Base-by-base conservation (phyloP, 1,140 invertebrate genomes). In the Thalassaphorura encarpata region DNA sequence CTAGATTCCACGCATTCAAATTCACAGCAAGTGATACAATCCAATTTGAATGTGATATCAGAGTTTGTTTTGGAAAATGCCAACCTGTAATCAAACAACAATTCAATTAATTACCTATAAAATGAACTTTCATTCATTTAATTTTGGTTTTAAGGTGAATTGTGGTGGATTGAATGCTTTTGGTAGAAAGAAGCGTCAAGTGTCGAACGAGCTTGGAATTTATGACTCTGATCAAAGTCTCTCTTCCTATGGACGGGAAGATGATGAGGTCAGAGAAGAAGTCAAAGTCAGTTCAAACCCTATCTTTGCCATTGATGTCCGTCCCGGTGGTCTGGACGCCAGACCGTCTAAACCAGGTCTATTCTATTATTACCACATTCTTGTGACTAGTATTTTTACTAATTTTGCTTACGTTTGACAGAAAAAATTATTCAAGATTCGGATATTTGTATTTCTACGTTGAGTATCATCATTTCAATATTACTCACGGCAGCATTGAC, bases 1-100 rank as follows among this genome's bases (percentile, higher is more conserved):
- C 89, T 39, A 81, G 83, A 57, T 94, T 96, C 69, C 92, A 92
- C 69, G 91, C 90, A 3, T 96, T 96, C 70, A 95, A 96, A 70
- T 96, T 96, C 79, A 90, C 90, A 0, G 89, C 85, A 56, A 90
- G 87, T 66, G 89, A 93, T 66, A 93, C 91, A 68, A 89, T 95
- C 64, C 76, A 89, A 71, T 95, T 95, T 85, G 89, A 94, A 71
- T 95, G 91, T 70, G 94, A 94, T 69, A 91, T 95, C 68, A 78
- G 90, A 42, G 89, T 95, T 4, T 95, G 91, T 76, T 95, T 95
- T 69, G 89, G 89, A 70, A 86, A 83, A 72, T 95, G 91, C 74
- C 90, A 92, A 78, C 90, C 91, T 56, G 89, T 88, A 76, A 79
- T 81, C 76, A 43, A 46, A 49, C 50, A 48, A 52, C n/a, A 36